These are phyloP conservation scores for Pitangus sulphuratus DNA, from an alignment of 2,797 vertebrate species.

Conservation along the genomic window DNA sequence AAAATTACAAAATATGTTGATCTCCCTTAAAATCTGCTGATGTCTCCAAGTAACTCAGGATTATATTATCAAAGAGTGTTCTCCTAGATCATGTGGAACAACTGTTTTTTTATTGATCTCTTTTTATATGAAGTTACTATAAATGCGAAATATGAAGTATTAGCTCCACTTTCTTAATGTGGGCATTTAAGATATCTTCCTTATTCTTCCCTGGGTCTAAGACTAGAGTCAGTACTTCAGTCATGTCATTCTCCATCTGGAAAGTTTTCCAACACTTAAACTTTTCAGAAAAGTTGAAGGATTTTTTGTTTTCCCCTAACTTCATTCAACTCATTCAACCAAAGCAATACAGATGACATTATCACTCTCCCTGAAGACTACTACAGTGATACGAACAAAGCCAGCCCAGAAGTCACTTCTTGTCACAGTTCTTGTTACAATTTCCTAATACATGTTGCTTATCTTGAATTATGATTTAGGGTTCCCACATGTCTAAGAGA, in stretches of 20 bases:
- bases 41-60: neutral
- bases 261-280: neutral
- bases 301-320: neutral
- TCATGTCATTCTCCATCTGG: neutral
- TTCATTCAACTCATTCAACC: neutral
- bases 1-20: neutral
- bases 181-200: neutral
- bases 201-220: neutral
- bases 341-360: neutral
- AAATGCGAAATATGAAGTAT: neutral
- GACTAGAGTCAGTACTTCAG: neutral
- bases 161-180: neutral
- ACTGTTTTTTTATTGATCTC: neutral
- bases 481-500: neutral
- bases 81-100: fast-evolving
- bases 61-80: neutral
- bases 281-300: neutral
- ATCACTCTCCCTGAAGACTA: neutral
- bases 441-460: neutral
- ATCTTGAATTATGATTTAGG: neutral
- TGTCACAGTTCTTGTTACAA: neutral
- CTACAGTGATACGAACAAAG: neutral
- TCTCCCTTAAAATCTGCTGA: neutral
- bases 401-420: neutral
- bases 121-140: neutral